Evolutionary conservation across 2,888 invertebrate genomes (phyloP).

Genomic region (Cactoblastis cactorum): DNA sequence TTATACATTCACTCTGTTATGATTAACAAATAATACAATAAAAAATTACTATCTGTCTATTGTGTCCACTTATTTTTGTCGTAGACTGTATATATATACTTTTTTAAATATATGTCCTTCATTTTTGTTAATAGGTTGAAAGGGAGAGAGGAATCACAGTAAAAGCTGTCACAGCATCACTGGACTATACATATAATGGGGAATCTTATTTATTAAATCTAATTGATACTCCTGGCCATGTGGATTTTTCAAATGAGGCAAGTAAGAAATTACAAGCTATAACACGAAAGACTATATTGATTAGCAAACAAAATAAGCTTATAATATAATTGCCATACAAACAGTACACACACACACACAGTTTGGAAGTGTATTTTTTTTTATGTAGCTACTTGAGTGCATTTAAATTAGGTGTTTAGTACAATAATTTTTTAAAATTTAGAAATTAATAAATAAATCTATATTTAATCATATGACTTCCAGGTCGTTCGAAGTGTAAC

Average conservation of each 20-base stretch:
- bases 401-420: background rate
- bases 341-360: no score
- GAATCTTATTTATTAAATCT: conserved; percentile 92
- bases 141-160: conserved; percentile 98
- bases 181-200: conserved; percentile 86
- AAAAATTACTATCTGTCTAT: no score
- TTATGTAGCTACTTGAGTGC: background rate
- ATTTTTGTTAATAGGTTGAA: conserved; percentile 83
- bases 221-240: conserved; percentile 99
- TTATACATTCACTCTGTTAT: no score
- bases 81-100: no score
- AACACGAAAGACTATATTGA: no score
- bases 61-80: no score
- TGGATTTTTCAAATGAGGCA: conserved; percentile 98
- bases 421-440: no score
- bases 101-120: background rate
- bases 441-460: no score
- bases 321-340: background rate
- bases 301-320: background rate
- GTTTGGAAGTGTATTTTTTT: no score
- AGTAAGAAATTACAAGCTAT: background rate
- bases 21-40: no score
- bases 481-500: conserved; percentile 91
- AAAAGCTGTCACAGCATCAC: conserved; percentile 96
- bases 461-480: conserved; percentile 14